These are phyloP conservation scores for Acestrorhynchus altus DNA, from an alignment of 2,797 vertebrate genomes.

Conservation along the genomic window DNA sequence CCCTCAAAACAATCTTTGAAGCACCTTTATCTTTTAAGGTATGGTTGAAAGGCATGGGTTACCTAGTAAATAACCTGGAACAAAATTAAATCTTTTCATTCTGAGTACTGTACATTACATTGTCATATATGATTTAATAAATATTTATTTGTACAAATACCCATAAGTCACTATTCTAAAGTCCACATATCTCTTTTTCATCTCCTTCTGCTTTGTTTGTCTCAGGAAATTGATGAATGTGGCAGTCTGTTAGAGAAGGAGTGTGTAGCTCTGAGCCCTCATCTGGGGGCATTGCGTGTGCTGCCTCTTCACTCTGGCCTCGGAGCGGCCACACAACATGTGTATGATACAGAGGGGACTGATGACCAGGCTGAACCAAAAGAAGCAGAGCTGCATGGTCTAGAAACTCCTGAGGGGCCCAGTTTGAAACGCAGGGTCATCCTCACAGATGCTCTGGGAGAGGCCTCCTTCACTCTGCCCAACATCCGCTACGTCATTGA, in stretches of 20 bases:
- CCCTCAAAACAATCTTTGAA: too few species aligned
- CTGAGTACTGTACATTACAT: too few species aligned
- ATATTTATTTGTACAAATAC: background rate
- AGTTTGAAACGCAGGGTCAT: constrained; percentile 76
- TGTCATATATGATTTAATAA: too few species aligned
- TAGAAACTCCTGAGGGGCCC: background rate
- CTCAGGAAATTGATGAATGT: constrained; percentile 84
- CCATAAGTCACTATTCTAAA: background rate
- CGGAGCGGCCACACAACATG: constrained; percentile 75
- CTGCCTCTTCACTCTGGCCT: constrained; percentile 79
- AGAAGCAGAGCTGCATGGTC: background rate
- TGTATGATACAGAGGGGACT: constrained; percentile 77
- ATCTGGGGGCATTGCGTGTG: constrained; percentile 77
- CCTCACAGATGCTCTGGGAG: constrained; percentile 83
- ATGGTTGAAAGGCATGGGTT: too few species aligned
- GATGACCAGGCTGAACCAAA: background rate
- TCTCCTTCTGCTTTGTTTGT: background rate
- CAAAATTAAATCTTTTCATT: too few species aligned
- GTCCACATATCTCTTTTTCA: background rate
- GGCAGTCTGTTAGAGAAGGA: constrained; percentile 78
- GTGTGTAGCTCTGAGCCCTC: constrained; percentile 75
- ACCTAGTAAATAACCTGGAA: too few species aligned
- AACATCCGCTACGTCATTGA: constrained; percentile 86
- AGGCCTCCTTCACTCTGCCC: constrained; percentile 88
- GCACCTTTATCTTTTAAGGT: too few species aligned